A percentile compares a stretch with the other conserved stretches of the same genome.
phyloP scores from a whole-genome alignment of 2,888 invertebrate genomes.

The Gortyna flavago region DNA sequence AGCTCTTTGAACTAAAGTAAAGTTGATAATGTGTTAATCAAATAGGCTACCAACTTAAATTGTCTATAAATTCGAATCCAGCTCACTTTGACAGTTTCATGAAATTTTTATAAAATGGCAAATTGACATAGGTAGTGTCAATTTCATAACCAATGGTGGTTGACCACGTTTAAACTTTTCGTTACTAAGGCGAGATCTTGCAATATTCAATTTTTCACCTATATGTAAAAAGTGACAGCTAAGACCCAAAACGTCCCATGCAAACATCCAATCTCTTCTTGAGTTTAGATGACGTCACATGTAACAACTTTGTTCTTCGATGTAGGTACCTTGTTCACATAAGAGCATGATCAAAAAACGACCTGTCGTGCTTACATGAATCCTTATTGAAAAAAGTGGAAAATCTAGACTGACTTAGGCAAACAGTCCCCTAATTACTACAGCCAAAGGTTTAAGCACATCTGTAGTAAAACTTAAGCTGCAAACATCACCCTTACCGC shows the following conservation, averaged over 20 bases:
- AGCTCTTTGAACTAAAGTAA: neutral
- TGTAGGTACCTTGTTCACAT: neutral
- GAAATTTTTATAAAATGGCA: neutral
- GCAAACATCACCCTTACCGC: constrained; percentile 1
- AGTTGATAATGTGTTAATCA: no score
- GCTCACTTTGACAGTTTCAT: neutral
- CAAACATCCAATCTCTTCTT: neutral
- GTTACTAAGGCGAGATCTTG: neutral
- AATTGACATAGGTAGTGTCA: neutral
- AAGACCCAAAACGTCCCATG: neutral
- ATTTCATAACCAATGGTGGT: neutral
- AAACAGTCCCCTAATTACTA: constrained; percentile 15
- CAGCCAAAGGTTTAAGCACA: neutral
- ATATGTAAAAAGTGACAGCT: neutral
- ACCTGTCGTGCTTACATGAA: neutral
- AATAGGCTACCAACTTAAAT: neutral
- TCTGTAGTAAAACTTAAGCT: neutral
- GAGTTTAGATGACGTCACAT: neutral
- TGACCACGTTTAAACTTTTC: neutral
- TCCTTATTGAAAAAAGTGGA: neutral
- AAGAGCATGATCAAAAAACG: neutral
- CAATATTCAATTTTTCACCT: neutral
- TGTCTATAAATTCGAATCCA: neutral
- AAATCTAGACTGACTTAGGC: neutral
- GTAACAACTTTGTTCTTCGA: neutral